Evolutionary conservation across 2,113 vertebrate species (phyloP).

Genomic region (Phodopus roborovskii): DNA sequence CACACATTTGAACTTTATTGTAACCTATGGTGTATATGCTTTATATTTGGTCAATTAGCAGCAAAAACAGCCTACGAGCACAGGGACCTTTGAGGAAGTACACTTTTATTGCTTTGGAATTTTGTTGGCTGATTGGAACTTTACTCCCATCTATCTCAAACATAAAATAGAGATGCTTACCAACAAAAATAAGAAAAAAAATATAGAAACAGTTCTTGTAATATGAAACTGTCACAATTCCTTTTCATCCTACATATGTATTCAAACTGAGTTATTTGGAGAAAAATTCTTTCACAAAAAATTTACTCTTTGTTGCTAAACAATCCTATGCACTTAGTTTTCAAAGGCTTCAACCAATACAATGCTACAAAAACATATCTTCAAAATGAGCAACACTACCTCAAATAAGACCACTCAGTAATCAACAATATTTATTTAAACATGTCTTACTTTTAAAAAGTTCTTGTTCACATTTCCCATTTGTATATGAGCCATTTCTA

Average conservation of each 20-base stretch:
- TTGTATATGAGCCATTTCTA: neutral
- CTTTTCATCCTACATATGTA: neutral
- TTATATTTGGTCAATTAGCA: constrained; percentile 37
- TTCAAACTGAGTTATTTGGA: neutral
- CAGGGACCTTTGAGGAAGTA: neutral
- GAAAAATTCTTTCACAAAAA: neutral
- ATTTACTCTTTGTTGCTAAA: neutral
- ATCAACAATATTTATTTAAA: neutral
- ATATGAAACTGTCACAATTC: neutral
- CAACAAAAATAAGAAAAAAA: neutral
- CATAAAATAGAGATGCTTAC: neutral
- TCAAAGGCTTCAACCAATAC: neutral
- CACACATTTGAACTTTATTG: constrained; percentile 33
- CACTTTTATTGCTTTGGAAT: neutral
- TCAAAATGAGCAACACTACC: neutral
- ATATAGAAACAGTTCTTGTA: neutral
- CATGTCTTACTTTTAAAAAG: neutral
- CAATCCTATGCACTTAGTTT: neutral
- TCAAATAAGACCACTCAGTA: neutral
- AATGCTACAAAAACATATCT: neutral
- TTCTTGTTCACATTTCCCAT: neutral
- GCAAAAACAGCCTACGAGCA: constrained; percentile 18
- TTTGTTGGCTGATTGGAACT: neutral
- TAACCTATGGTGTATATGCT: neutral
- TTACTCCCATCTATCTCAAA: constrained; percentile 11